Conservation (phyloP, 2,888 invertebrate species). For the Quadroppia sp. region DNA sequence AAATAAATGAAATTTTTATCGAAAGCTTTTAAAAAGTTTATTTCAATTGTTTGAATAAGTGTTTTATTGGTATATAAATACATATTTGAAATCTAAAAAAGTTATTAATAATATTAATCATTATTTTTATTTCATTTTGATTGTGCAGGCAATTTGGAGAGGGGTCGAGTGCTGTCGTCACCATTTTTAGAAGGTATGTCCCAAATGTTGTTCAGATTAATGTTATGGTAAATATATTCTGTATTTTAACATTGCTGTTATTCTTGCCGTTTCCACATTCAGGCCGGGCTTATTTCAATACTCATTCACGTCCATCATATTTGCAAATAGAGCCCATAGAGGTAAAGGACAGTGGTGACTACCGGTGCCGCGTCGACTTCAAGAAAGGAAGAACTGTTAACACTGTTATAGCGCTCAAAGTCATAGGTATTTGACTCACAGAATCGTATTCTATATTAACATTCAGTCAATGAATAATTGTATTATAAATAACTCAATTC, state of each 20-base stretch:
- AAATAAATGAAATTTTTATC: too few species aligned
- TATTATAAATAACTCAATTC: constrained; percentile 12
- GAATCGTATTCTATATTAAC: not conserved
- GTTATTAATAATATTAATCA: too few species aligned
- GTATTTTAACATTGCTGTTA: not conserved
- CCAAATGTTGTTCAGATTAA: too few species aligned
- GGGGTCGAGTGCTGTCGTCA: constrained; percentile 5
- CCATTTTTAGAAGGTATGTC: constrained; percentile 33
- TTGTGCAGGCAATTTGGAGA: not conserved
- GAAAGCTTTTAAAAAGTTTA: too few species aligned
- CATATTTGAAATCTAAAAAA: too few species aligned
- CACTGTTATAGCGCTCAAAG: constrained; percentile 75
- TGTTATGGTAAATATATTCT: too few species aligned
- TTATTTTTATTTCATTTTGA: not conserved
- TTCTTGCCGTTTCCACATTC: not conserved
- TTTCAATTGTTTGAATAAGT: too few species aligned
- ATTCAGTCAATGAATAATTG: not conserved
- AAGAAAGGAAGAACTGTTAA: constrained; percentile 81
- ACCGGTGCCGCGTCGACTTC: constrained; percentile 83
- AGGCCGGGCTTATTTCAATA: constrained; percentile 42
- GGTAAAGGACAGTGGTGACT: constrained; percentile 60
- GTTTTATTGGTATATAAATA: too few species aligned
- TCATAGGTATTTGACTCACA: constrained; percentile 67
- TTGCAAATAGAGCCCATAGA: constrained; percentile 39
- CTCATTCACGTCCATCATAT: constrained; percentile 36